These are phyloP conservation scores for Adoxophyes honmai DNA, from an alignment of 1,140 invertebrate genomes.

Conservation along the genomic window DNA sequence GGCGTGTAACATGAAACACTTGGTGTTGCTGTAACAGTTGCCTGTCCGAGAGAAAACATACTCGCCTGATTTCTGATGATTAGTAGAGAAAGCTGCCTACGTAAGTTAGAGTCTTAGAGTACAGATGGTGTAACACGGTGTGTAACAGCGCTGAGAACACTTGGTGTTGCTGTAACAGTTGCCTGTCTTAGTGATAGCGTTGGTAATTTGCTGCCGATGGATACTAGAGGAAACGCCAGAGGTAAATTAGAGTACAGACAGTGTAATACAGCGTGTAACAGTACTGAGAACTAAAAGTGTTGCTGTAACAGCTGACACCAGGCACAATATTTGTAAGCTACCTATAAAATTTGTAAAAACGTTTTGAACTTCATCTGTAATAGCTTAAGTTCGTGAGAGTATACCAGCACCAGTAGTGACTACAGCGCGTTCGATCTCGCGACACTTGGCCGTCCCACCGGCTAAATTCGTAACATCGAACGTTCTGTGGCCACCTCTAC, in stretches of 20 bases:
- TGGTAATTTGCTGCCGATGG: slow-evolving; percentile 95
- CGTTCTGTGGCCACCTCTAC: slow-evolving; percentile 28
- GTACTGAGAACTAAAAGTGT: slow-evolving; percentile 95
- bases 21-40: no score
- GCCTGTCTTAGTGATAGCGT: slow-evolving; percentile 92
- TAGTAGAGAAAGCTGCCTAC: slow-evolving; percentile 94
- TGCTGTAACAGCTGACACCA: slow-evolving; percentile 91
- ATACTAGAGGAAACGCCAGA: slow-evolving; percentile 95
- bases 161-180: slow-evolving; percentile 93
- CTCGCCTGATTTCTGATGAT: slow-evolving; percentile 95
- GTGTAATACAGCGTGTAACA: no score
- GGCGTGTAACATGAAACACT: no score
- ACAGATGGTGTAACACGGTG: slow-evolving; percentile 71
- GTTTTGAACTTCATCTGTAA: no score
- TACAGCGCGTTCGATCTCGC: slow-evolving; percentile 40
- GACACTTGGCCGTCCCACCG: slow-evolving; percentile 24
- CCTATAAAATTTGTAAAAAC: no score
- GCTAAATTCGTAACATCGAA: slow-evolving; percentile 63
- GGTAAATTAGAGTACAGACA: no score
- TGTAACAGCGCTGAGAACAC: slow-evolving; percentile 95
- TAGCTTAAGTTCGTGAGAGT: no score
- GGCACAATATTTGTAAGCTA: no score
- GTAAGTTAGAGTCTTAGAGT: no score
- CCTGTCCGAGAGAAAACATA: slow-evolving; percentile 95
- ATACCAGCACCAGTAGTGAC: no score